phyloP scores from a whole-genome alignment of 1,140 invertebrate species.

The Trialeurodes vaporariorum region DNA sequence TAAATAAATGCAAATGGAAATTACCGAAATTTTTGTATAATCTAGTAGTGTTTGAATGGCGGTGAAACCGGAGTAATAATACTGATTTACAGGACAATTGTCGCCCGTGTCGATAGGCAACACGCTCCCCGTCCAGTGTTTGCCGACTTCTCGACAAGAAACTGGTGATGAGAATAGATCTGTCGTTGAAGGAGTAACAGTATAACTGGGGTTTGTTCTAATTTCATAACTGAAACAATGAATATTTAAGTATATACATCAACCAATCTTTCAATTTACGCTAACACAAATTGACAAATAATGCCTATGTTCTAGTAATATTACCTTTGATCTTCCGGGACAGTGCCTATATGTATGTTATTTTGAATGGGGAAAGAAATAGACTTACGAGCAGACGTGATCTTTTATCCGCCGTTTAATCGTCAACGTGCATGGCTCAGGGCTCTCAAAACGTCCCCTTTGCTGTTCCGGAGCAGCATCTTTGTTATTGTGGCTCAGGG shows the following conservation, averaged over 20 bases:
- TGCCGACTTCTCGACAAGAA: conserved; percentile 48
- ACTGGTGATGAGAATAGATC: conserved; percentile 48
- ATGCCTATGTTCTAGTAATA: no score
- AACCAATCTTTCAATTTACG: conserved; percentile 10
- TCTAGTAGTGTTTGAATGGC: conserved; percentile 57
- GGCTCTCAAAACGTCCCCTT: no score
- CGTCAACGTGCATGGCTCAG: no score
- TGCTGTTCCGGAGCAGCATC: no score
- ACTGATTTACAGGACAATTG: conserved; percentile 58
- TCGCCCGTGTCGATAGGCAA: conserved; percentile 28
- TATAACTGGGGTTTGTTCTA: conserved; percentile 51
- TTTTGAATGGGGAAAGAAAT: no score
- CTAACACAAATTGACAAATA: background rate
- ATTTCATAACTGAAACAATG: conserved; percentile 49
- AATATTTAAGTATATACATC: no score
- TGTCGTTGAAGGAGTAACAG: conserved; percentile 47
- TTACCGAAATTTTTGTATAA: conserved; percentile 54
- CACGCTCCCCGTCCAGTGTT: conserved; percentile 40
- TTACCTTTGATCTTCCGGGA: no score
- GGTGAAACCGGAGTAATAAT: conserved; percentile 60
- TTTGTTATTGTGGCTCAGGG: no score
- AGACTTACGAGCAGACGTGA: no score
- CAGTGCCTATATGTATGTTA: no score
- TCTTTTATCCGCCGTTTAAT: no score
- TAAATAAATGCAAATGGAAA: conserved; percentile 2